Evolutionary conservation across 1,140 invertebrate genomes (phyloP).

Genomic region (Trichonephila clavata): DNA sequence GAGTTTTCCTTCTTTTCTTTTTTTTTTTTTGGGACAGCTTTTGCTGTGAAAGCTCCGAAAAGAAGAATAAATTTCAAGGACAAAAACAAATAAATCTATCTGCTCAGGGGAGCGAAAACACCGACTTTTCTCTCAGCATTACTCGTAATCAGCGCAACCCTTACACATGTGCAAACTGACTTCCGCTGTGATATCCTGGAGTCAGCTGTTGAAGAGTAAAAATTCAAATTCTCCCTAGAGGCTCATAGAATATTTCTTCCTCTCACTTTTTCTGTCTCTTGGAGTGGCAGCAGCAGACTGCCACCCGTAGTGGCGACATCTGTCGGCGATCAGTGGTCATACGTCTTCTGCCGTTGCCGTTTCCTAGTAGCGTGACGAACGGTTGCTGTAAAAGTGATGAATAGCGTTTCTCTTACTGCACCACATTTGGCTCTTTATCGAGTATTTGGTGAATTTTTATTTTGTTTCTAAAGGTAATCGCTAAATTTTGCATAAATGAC

Average conservation of each 20-base stretch:
- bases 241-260: conserved; percentile 39
- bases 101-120: conserved; percentile 11
- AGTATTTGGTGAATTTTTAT: background rate
- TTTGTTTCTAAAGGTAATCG: too few relatives aligned
- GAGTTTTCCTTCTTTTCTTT: background rate
- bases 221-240: conserved; percentile 49
- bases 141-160: conserved; percentile 9
- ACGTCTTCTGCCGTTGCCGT: conserved; percentile 63
- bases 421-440: conserved; percentile 33
- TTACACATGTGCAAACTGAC: conserved; percentile 40
- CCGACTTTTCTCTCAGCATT: conserved; percentile 8
- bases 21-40: background rate
- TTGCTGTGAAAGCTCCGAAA: background rate
- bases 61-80: background rate
- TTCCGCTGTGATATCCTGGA: conserved; percentile 27
- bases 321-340: conserved; percentile 72
- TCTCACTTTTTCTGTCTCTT: conserved; percentile 44
- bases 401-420: background rate
- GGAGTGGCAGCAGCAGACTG: conserved; percentile 72
- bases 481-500: too few relatives aligned
- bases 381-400: conserved; percentile 70
- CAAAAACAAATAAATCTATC: background rate
- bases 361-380: conserved; percentile 66
- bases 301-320: conserved; percentile 76
- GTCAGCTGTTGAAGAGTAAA: conserved; percentile 58